Evolutionary conservation across 1,140 invertebrate species (phyloP).

Genomic region (Drosophila erecta): DNA sequence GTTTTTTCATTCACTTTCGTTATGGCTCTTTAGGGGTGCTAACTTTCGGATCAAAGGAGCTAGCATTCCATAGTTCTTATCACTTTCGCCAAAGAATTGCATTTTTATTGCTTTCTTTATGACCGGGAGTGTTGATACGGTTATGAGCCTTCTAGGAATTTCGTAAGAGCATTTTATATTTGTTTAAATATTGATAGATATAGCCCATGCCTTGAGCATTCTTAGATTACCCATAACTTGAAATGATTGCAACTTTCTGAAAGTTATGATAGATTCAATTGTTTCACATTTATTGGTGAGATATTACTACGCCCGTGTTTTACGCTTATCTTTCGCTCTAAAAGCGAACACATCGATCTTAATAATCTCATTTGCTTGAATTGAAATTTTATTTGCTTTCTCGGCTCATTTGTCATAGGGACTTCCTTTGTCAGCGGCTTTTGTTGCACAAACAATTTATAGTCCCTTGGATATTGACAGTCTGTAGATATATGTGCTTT

Average conservation of each 20-base stretch:
- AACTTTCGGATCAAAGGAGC: slow-evolving; percentile 2
- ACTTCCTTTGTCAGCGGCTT: slow-evolving; percentile 44
- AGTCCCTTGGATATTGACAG: slow-evolving; percentile 32
- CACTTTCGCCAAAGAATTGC: slow-evolving; percentile 20
- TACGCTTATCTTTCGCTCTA: slow-evolving; percentile 7
- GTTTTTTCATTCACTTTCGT: not conserved
- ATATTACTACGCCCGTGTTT: slow-evolving; percentile 1
- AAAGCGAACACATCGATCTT: slow-evolving; percentile 40
- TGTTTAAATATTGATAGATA: slow-evolving; percentile 15
- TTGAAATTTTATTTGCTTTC: slow-evolving; percentile 45
- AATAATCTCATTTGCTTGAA: slow-evolving; percentile 17
- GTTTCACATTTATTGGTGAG: slow-evolving; percentile 14
- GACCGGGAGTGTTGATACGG: slow-evolving; percentile 13
- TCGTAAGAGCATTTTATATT: slow-evolving; percentile 19
- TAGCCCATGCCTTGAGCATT: slow-evolving; percentile 13
- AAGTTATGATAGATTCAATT: slow-evolving; percentile 33
- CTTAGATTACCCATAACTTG: slow-evolving; percentile 16
- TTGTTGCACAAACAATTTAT: slow-evolving; percentile 60
- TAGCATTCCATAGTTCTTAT: slow-evolving; percentile 22
- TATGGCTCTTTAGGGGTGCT: not conserved
- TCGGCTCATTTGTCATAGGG: slow-evolving; percentile 55
- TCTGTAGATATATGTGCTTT: slow-evolving; percentile 27
- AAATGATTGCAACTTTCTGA: slow-evolving; percentile 18
- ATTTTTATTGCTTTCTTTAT: slow-evolving; percentile 33
- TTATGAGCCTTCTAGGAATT: slow-evolving; percentile 23